Base-by-base conservation (phyloP, 92 coral and sea anemone species). In the Heliopora coerulea region DNA sequence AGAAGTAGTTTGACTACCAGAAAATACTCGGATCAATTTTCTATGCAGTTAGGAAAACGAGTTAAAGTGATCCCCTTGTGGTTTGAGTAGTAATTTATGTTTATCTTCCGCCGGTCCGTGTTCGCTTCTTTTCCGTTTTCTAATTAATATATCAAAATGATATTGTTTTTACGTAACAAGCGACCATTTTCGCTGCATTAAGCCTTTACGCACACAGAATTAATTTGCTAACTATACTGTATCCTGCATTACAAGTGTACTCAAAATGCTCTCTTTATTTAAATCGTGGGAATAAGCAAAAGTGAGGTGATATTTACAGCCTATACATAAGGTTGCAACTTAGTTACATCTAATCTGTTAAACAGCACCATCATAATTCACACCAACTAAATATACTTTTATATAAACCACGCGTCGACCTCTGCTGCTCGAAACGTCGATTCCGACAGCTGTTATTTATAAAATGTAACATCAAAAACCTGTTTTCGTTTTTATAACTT, bases 91-190 rank as follows among this genome's bases (percentile, higher is more conserved):
- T n/a, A 46, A 46, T 46, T 7, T 46, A 2, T 6, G n/a, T 46
- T 15, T 46, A 46, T n/a, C n/a, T n/a, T 46, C 2, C n/a, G 17
- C 52, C 2, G 14, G 52, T 15, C 52, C n/a, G n/a, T n/a, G n/a
- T n/a, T 46, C n/a, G 14, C 14, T 46, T 2, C 24, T 28, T 25
- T 70, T 70, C 77, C 77, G 63, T 70, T 50, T 70, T 70, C 44
- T 52, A 70, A 70, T 70, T 70, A 70, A 70, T 70, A 52, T 70
- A 70, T 70, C 77, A 70, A 70, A 31, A 17, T 6, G 2, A 3
- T 13, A 11, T 46, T 25, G 39, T 50, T 52, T 70, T 50, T n/a
- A n/a, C n/a, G n/a, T n/a, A 54, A 70, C 62, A 70, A 26, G 49
- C 60, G 19, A 52, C 54, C 54, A 70, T 3, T 56, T 23, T 9